A percentile compares a stretch with the other conserved stretches of the same genome.
These are phyloP conservation scores for Astreopora myriophthalma DNA, from an alignment of 64 coral and sea anemone species.

Conservation along the genomic window DNA sequence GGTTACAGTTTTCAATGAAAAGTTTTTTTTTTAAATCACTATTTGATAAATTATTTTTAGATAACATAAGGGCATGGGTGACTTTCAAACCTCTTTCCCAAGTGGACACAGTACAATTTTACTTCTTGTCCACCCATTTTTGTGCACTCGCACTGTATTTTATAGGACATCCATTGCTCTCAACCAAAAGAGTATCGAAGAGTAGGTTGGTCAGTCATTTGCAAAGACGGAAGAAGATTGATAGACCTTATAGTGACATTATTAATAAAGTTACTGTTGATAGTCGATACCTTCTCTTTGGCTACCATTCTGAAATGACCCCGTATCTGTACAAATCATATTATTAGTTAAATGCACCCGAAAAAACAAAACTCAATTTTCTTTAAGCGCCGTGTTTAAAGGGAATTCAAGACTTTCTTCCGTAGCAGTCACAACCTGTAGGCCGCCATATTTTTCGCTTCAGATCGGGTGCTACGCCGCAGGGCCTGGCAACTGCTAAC, in stretches of 20 bases:
- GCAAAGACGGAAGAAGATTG: background rate
- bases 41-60: background rate
- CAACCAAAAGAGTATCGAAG: background rate
- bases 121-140: background rate
- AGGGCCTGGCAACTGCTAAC: too few relatives aligned
- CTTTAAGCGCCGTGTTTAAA: too few relatives aligned
- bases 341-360: background rate
- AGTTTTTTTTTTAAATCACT: background rate
- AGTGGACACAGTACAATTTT: background rate
- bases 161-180: background rate
- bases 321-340: background rate
- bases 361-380: background rate
- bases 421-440: too few relatives aligned
- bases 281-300: background rate
- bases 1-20: background rate
- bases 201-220: background rate
- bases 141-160: background rate
- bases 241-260: background rate
- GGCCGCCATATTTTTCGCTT: too few relatives aligned
- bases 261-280: constrained; percentile 1
- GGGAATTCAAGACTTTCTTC: too few relatives aligned
- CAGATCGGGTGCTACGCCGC: too few relatives aligned
- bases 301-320: background rate
- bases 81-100: background rate
- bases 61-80: background rate